A percentile compares a stretch with the other conserved stretches of the same genome.
Evolutionary conservation across 2,113 vertebrate species (phyloP).

Genomic region (Tretioscincus oriximinensis): DNA sequence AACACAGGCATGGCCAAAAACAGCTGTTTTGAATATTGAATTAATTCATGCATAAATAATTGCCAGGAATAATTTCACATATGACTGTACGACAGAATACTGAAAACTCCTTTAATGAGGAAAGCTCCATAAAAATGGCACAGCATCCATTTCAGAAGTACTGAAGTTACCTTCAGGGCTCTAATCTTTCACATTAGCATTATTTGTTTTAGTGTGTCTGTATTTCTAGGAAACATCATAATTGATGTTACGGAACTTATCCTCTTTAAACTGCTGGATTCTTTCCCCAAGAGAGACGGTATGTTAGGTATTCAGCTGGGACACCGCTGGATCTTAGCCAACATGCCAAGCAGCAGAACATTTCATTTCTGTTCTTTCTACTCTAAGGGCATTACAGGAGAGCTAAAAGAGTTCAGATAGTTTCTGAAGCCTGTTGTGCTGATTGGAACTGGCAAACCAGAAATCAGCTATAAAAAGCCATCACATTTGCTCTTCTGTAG

Average conservation of each 20-base stretch:
- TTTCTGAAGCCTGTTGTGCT: constrained; percentile 5
- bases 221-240: not conserved
- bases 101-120: constrained; percentile 25
- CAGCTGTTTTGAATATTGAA: not conserved
- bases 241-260: not conserved
- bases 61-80: not conserved
- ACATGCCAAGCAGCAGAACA: not conserved
- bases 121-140: constrained; percentile 7
- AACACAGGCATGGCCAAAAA: not conserved
- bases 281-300: not conserved
- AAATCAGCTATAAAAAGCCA: constrained; percentile 36
- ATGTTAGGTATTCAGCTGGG: not conserved
- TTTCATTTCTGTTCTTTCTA: not conserved
- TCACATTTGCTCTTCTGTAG: not conserved
- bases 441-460: constrained; percentile 21
- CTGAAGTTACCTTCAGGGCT: not conserved
- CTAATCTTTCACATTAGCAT: not conserved
- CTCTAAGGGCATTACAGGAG: constrained; percentile 2
- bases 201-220: not conserved
- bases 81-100: not conserved
- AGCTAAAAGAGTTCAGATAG: constrained; percentile 13
- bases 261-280: not conserved
- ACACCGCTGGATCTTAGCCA: not conserved
- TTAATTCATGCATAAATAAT: not conserved
- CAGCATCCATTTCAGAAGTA: constrained; percentile 10